Evolutionary conservation across 2,113 vertebrate species (phyloP).

Genomic region (Odocoileus hemionus): DNA sequence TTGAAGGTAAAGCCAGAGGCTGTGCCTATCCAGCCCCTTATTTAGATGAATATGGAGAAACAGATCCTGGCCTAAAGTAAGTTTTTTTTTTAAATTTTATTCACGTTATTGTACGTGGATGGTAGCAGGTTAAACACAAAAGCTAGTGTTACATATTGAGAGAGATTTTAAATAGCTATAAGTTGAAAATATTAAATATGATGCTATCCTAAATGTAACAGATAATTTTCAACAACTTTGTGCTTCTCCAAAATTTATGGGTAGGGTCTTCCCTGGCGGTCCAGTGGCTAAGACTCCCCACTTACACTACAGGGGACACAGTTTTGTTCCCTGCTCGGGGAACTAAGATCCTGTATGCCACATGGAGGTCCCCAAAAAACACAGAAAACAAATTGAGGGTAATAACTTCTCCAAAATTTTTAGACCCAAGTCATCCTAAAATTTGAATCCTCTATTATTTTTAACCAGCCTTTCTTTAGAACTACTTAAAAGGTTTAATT

Average conservation of each 20-base stretch:
- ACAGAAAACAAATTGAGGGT: neutral
- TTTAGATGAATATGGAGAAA: constrained; percentile 98
- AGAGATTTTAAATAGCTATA: neutral
- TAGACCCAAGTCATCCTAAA: neutral
- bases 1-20: constrained; percentile 93
- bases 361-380: neutral
- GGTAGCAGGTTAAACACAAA: constrained; percentile 22
- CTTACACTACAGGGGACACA: neutral
- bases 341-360: neutral
- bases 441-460: neutral
- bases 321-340: neutral
- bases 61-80: constrained; percentile 94
- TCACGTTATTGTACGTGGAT: neutral
- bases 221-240: neutral
- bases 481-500: constrained; percentile 19
- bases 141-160: neutral
- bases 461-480: constrained; percentile 12
- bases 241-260: constrained; percentile 10
- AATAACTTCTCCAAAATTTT: neutral
- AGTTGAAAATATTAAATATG: constrained; percentile 23
- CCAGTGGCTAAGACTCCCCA: neutral
- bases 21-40: constrained; percentile 95
- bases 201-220: neutral
- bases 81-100: constrained; percentile 33
- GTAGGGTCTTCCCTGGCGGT: neutral